phyloP scores from a whole-genome alignment of 2,113 vertebrate species.

The Micromys minutus region DNA sequence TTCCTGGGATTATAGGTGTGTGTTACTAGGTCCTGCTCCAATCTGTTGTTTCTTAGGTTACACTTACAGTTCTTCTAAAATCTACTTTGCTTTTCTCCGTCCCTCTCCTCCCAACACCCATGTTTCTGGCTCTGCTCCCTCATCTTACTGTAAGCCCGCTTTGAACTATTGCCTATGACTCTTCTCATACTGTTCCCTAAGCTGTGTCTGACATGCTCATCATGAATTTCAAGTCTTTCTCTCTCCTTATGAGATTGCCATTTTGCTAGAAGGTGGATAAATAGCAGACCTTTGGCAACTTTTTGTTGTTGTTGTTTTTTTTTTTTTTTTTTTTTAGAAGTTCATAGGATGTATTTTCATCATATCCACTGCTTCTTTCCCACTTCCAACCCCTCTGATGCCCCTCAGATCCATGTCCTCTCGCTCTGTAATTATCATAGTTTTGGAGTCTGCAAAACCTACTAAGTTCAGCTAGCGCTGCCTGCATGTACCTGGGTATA shows the following conservation, averaged over 20 bases:
- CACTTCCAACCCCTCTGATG: not conserved
- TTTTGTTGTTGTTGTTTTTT: too few species aligned
- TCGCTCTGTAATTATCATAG: not conserved
- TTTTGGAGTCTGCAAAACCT: not conserved
- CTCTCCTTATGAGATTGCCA: not conserved
- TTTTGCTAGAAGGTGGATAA: not conserved
- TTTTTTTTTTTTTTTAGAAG: too few species aligned
- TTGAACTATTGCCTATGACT: not conserved
- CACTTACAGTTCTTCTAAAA: conserved; percentile 25
- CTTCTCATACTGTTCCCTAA: conserved; percentile 12
- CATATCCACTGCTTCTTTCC: not conserved
- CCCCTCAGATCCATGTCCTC: not conserved
- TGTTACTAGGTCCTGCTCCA: too few species aligned
- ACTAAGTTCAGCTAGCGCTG: not conserved
- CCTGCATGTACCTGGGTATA: not conserved
- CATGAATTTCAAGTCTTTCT: not conserved
- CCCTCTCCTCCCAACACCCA: too few species aligned
- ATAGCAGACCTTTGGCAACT: not conserved
- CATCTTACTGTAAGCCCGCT: not conserved
- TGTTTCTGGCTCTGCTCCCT: not conserved
- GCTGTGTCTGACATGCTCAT: not conserved
- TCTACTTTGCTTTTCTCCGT: not conserved
- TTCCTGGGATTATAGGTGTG: not conserved
- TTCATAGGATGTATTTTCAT: not conserved
- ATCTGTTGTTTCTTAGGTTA: conserved; percentile 66